Evolutionary conservation across 1,140 invertebrate species (phyloP), one percentile per base, ranked within the genome.

Genomic region (Drosophila lacertosa): DNA sequence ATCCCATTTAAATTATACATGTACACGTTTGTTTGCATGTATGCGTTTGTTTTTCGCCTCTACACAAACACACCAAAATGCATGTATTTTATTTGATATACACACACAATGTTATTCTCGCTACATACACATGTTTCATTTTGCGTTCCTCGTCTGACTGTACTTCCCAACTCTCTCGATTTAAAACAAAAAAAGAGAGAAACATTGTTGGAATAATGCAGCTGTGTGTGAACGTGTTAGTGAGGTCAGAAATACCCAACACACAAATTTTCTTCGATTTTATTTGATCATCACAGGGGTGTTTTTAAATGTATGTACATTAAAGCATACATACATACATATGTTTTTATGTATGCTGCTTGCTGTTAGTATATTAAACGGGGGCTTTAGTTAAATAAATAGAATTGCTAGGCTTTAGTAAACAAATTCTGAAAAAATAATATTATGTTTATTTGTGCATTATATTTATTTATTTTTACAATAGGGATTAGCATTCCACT

Each of bases 51-150:
- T 57, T 72, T 69, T 68, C 53, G 54, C 64, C 37, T 62, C 40
- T 26, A 82, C 66, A 77, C 74, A 78, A 60, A 40, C 57, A 69
- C 57, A 69, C 70, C 71, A 73, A 48, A 65, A 66, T 71, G 63
- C 68, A 66, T 71, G 68, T 71, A 71, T 71, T 66, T 54, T 66
- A 53, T 73, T 50, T 63, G 51, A 48, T 54, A 72, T 65, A 68
- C 64, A 70, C 74, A 65, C 71, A 75, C 63, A 72, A 37, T 44
- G 45, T 58, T 54, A 68, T 48, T 42, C 22, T 40, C 32, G 53
- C 73, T 84, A 88, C 77, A 88, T 89, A 88, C 81, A 86, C 77
- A 88, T 77, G 65, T 83, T 89, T 89, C 75, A 82, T 83, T 89
- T 89, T 89, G 83, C 76, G 74, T 86, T 88, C 66, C 55, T 63